Evolutionary conservation across 2,888 invertebrate genomes (phyloP).

Genomic region (Caenorhabditis japonica): DNA sequence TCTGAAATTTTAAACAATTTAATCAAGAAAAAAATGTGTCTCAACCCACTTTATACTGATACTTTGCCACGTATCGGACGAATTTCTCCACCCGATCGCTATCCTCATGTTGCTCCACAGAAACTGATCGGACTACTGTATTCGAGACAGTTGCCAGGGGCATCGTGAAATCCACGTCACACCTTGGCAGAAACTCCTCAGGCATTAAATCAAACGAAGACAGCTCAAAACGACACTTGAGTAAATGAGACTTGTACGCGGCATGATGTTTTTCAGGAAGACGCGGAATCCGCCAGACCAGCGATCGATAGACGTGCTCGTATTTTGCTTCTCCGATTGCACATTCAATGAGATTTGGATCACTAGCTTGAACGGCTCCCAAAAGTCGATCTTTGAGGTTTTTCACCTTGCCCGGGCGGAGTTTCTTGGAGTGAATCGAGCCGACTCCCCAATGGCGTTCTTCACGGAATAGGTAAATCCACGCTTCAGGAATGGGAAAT

Average conservation of each 20-base stretch:
- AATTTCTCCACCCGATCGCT: slow-evolving; percentile 97
- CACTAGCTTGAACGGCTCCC: slow-evolving; percentile 90
- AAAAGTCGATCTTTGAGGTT: slow-evolving; percentile 77
- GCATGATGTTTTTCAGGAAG: slow-evolving; percentile 99
- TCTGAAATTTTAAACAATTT: too few relatives aligned
- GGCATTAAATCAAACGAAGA: slow-evolving; percentile 98
- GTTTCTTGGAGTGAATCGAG: slow-evolving; percentile 90
- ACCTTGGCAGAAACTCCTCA: slow-evolving; percentile 89
- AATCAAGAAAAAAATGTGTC: too few relatives aligned
- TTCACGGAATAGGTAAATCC: slow-evolving; percentile 95
- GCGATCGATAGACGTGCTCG: slow-evolving; percentile 83
- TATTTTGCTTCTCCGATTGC: slow-evolving; percentile 67
- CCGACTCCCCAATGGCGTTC: slow-evolving; percentile 93
- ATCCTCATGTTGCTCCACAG: slow-evolving; percentile 78
- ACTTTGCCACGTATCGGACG: slow-evolving; percentile 93
- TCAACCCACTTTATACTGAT: slow-evolving; percentile 85
- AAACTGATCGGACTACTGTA: slow-evolving; percentile 91
- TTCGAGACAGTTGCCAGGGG: slow-evolving; percentile 94
- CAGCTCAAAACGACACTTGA: slow-evolving; percentile 87
- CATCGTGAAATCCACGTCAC: slow-evolving; percentile 96
- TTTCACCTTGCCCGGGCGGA: slow-evolving; percentile 81
- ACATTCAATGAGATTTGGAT: slow-evolving; percentile 89
- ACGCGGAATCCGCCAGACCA: slow-evolving; percentile 97
- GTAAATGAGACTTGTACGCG: slow-evolving; percentile 96
- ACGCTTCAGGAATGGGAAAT: slow-evolving; percentile 96